phyloP scores from a whole-genome alignment of 1,140 invertebrate genomes.

The Drosophila nikananu region DNA sequence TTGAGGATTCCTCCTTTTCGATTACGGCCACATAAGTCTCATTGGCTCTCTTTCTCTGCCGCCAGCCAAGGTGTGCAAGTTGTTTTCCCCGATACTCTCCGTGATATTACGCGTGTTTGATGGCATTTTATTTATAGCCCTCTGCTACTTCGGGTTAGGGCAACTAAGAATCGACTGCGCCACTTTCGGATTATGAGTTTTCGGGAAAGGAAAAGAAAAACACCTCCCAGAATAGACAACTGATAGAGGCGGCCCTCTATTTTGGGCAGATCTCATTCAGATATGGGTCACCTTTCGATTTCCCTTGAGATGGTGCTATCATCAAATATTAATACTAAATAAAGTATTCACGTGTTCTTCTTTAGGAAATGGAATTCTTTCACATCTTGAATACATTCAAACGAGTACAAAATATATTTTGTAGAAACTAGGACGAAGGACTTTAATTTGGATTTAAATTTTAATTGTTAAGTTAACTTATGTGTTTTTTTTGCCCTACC shows the following conservation, averaged over 20 bases:
- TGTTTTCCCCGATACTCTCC: conserved; percentile 36
- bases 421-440: background rate
- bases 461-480: too few relatives aligned
- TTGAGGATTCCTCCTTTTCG: conserved; percentile 17
- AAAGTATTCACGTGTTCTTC: background rate
- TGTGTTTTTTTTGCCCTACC: background rate
- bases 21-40: background rate
- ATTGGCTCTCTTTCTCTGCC: conserved; percentile 1
- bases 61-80: conserved; percentile 46
- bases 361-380: background rate
- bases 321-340: background rate
- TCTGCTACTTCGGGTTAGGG: conserved; percentile 66
- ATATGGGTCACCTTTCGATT: conserved; percentile 20
- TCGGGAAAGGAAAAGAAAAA: conserved; percentile 57
- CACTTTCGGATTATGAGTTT: conserved; percentile 65
- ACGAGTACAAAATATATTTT: background rate
- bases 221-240: conserved; percentile 63
- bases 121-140: conserved; percentile 67
- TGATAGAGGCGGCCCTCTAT: conserved; percentile 53
- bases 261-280: conserved; percentile 35
- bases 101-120: conserved; percentile 58
- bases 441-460: background rate
- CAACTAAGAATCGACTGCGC: conserved; percentile 58
- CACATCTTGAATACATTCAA: background rate
- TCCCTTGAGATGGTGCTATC: conserved; percentile 1